Evolutionary conservation across 2,888 invertebrate genomes (phyloP).

Genomic region (Agriopis marginaria): DNA sequence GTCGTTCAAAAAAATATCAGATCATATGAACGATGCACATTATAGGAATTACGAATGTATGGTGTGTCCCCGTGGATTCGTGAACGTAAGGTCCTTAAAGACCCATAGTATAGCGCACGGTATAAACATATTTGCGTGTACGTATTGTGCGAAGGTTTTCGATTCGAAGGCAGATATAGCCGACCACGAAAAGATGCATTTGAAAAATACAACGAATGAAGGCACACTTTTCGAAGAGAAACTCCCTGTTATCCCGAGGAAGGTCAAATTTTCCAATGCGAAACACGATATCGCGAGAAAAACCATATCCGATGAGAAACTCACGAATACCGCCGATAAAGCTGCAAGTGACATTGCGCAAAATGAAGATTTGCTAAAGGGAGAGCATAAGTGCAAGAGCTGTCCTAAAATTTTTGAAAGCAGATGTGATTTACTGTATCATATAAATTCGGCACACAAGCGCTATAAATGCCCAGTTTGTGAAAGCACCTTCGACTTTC

Average conservation of each 20-base stretch:
- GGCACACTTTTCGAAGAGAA: neutral
- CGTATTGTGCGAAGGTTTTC: slow-evolving; percentile 12
- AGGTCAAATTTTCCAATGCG: too few relatives aligned
- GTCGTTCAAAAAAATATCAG: slow-evolving; percentile 62
- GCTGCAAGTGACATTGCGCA: neutral
- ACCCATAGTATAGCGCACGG: slow-evolving; percentile 54
- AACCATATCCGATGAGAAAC: neutral
- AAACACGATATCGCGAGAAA: neutral
- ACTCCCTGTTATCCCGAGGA: neutral
- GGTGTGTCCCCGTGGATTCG: slow-evolving; percentile 63
- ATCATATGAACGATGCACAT: slow-evolving; percentile 69
- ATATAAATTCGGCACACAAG: slow-evolving; percentile 29
- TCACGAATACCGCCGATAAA: neutral
- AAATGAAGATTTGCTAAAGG: neutral
- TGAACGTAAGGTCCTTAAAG: slow-evolving; percentile 50
- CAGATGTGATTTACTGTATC: slow-evolving; percentile 52
- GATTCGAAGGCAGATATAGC: neutral
- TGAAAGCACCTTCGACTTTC: slow-evolving; percentile 54
- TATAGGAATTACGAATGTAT: slow-evolving; percentile 67
- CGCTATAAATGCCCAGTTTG: slow-evolving; percentile 69
- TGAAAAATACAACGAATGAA: neutral
- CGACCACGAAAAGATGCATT: slow-evolving; percentile 3
- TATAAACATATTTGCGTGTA: slow-evolving; percentile 43
- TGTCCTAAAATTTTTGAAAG: slow-evolving; percentile 71
- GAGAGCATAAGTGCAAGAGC: slow-evolving; percentile 49